phyloP scores from a whole-genome alignment of 1,140 invertebrate genomes.

The Hyles vespertilio region DNA sequence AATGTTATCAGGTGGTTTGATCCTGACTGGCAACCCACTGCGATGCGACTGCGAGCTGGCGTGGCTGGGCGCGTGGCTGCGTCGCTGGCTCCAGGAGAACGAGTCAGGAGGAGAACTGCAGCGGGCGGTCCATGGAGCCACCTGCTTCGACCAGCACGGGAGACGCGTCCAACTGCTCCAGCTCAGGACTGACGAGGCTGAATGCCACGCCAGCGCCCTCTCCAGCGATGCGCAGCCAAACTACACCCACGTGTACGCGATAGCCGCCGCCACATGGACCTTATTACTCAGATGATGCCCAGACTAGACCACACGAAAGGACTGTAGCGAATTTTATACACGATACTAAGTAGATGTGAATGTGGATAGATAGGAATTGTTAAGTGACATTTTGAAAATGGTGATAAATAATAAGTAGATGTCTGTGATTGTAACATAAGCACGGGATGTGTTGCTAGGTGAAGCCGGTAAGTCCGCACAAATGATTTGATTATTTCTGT shows the following conservation, averaged over 20 bases:
- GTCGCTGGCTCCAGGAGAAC: slow-evolving; percentile 83
- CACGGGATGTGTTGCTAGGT: too few species aligned
- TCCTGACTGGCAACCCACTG: slow-evolving; percentile 88
- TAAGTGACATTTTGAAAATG: slow-evolving; percentile 6
- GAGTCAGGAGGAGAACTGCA: slow-evolving; percentile 66
- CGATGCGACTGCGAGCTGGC: slow-evolving; percentile 91
- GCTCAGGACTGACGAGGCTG: slow-evolving; percentile 83
- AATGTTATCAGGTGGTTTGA: slow-evolving; percentile 82
- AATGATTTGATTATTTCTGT: too few species aligned
- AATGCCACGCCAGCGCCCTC: slow-evolving; percentile 85
- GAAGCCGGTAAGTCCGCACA: too few species aligned
- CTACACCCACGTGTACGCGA: slow-evolving; percentile 47
- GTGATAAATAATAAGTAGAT: not conserved
- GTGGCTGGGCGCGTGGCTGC: slow-evolving; percentile 92
- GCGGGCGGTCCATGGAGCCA: slow-evolving; percentile 74
- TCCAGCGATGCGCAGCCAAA: slow-evolving; percentile 76
- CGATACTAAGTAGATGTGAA: slow-evolving; percentile 20
- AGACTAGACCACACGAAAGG: slow-evolving; percentile 5
- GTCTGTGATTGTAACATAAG: too few species aligned
- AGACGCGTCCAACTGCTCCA: slow-evolving; percentile 80
- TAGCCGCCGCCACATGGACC: slow-evolving; percentile 43
- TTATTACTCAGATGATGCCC: slow-evolving; percentile 59
- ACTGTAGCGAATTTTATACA: slow-evolving; percentile 25
- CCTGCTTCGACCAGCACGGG: slow-evolving; percentile 80
- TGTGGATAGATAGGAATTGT: slow-evolving; percentile 10